These are phyloP conservation scores for Lamprologus speciosus DNA, from an alignment of 2,113 vertebrate species.

Conservation along the genomic window DNA sequence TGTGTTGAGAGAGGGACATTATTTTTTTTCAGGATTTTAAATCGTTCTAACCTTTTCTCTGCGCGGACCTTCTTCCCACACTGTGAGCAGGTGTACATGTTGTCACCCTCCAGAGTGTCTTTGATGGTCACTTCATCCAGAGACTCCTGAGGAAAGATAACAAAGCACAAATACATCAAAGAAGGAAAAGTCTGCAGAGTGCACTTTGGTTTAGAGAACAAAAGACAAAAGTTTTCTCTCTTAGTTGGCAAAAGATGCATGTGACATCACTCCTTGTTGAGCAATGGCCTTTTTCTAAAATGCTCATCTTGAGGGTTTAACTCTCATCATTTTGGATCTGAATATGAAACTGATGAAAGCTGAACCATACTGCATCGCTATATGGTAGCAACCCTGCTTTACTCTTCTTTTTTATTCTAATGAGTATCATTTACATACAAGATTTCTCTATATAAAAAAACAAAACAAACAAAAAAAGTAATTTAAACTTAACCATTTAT, in stretches of 20 bases:
- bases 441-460: not conserved
- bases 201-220: not conserved
- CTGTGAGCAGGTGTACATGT: slow-evolving; percentile 99
- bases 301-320: too few species aligned
- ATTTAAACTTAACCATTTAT: not conserved
- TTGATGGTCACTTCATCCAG: slow-evolving; percentile 99
- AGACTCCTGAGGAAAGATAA: slow-evolving; percentile 77
- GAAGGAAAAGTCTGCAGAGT: not conserved
- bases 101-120: slow-evolving; percentile 97
- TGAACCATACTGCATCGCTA: fast-evolving
- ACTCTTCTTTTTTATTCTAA: not conserved
- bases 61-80: slow-evolving; percentile 97
- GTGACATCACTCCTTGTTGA: not conserved
- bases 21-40: too few species aligned
- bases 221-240: not conserved
- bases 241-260: not conserved
- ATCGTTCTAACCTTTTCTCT: slow-evolving; percentile 82
- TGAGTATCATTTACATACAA: not conserved
- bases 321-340: not conserved
- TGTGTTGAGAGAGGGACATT: not conserved
- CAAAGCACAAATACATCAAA: not conserved
- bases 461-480: not conserved
- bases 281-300: not conserved
- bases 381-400: not conserved
- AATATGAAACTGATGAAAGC: not conserved